A percentile compares a stretch with the other conserved stretches of the same genome.
phyloP scores from a whole-genome alignment of 2,113 vertebrate genomes.

The Mustela nigripes region DNA sequence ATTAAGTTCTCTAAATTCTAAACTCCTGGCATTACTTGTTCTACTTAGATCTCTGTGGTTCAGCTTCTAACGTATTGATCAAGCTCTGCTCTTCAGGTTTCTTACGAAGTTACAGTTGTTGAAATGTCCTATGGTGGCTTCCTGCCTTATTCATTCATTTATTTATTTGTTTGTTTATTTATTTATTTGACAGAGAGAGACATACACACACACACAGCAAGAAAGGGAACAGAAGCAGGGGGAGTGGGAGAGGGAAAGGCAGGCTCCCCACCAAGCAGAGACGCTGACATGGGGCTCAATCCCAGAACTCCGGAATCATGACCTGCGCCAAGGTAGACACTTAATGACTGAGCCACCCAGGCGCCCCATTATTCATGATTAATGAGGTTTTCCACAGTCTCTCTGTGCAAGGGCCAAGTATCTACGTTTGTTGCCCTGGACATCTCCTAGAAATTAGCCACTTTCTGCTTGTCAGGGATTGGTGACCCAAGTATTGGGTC shows the following conservation, averaged over 20 bases:
- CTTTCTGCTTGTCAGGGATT: neutral
- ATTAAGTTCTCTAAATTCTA: neutral
- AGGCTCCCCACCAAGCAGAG: too few relatives aligned
- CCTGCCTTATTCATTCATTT: neutral
- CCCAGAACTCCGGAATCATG: too few relatives aligned
- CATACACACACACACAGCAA: too few relatives aligned
- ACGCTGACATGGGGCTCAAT: too few relatives aligned
- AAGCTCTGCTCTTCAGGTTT: neutral
- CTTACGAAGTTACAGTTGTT: conserved; percentile 32
- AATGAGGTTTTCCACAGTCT: neutral
- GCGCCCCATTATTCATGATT: neutral
- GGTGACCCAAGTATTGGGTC: neutral
- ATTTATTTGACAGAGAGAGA: too few relatives aligned
- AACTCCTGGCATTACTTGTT: neutral
- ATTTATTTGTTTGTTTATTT: neutral
- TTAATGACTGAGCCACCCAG: too few relatives aligned
- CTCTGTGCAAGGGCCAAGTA: neutral
- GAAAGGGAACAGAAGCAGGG: too few relatives aligned
- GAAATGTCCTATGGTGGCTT: neutral
- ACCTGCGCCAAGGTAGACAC: too few relatives aligned
- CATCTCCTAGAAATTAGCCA: neutral
- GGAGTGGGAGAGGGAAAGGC: too few relatives aligned
- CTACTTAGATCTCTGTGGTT: conserved; percentile 31
- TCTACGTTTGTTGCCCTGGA: neutral
- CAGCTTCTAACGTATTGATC: neutral